Base-by-base conservation (phyloP, 2,113 vertebrate genomes). In the Tenrec ecaudatus region DNA sequence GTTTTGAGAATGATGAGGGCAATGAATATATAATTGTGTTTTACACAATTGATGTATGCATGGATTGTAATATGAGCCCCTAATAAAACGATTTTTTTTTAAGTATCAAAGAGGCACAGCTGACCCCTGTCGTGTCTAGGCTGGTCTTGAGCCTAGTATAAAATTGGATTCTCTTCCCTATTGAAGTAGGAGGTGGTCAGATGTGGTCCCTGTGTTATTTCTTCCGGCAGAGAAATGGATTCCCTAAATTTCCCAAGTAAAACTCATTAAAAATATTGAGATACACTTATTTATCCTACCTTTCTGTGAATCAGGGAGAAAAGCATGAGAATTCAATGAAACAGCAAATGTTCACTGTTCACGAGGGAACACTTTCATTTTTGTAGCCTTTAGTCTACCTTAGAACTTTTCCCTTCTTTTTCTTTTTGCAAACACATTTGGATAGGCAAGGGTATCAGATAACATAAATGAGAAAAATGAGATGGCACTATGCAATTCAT, bases 221-320 rank as follows among this genome's bases (percentile, higher is more conserved):
- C 47, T 53, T 60, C 6, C 31, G 15, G 27, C 31, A 88, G 64
- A 91, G 27, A 84, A 82, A 78, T 36, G 19, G 14, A 69, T 47
- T 91, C 12, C 53, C 20, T 76, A 57, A 94, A 53, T 90, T 60
- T 6, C 14, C 94, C 58, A 90, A 62, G 16, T 76, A 78, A 29
- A 14, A 62, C 43, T 76, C 11, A 69, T 40, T 53, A 90, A 92
- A 53, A 5, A 31, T 33, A 71, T 11, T 82, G 92, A 57, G 12
- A 58, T 43, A 15, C 16, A 23, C 40, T 1, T 38, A 33, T 17
- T 76, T 89, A 6, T 76, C 53, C 22, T 66, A 33, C 27, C 57
- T 68, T 57, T 69, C 31, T 82, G 38, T 19, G 11, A 81, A 43
- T 71, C 60, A 77, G 23, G 58, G 31, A 80, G 43, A 31, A 78